Evolutionary conservation across 2,113 vertebrate genomes (phyloP).

Genomic region (Podiceps cristatus): DNA sequence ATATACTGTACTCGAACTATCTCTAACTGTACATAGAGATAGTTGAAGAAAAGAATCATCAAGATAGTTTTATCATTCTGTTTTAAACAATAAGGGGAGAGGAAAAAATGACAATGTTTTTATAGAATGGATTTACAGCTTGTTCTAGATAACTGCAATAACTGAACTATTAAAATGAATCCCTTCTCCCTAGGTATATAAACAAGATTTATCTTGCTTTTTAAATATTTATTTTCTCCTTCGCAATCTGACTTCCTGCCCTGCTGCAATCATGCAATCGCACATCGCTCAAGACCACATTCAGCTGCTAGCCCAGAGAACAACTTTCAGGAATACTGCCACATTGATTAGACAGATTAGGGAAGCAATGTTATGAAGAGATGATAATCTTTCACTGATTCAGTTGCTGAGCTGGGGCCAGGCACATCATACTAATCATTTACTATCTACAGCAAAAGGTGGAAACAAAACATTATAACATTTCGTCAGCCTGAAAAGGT

Average conservation of each 20-base stretch:
- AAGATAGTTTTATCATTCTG: constrained; percentile 25
- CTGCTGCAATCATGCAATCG: background rate
- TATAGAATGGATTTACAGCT: background rate
- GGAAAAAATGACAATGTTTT: background rate
- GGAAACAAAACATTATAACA: background rate
- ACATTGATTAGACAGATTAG: background rate
- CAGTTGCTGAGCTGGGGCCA: background rate
- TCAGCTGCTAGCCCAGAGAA: background rate
- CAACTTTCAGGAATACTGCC: background rate
- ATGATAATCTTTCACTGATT: background rate
- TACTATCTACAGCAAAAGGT: background rate
- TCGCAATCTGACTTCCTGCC: background rate
- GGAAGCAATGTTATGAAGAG: background rate
- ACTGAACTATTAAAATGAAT: background rate
- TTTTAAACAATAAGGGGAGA: background rate
- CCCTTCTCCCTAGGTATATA: background rate
- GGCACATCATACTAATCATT: background rate
- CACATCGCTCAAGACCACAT: background rate
- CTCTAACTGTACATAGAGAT: background rate
- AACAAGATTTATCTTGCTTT: background rate
- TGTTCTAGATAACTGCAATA: background rate
- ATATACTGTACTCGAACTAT: background rate
- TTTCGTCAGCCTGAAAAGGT: background rate
- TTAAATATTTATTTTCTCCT: background rate
- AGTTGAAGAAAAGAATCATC: constrained; percentile 36